Evolutionary conservation across 2,888 invertebrate species (phyloP), one percentile per base, ranked within the genome.

Genomic region (Trypoxylon attenuatum): DNA sequence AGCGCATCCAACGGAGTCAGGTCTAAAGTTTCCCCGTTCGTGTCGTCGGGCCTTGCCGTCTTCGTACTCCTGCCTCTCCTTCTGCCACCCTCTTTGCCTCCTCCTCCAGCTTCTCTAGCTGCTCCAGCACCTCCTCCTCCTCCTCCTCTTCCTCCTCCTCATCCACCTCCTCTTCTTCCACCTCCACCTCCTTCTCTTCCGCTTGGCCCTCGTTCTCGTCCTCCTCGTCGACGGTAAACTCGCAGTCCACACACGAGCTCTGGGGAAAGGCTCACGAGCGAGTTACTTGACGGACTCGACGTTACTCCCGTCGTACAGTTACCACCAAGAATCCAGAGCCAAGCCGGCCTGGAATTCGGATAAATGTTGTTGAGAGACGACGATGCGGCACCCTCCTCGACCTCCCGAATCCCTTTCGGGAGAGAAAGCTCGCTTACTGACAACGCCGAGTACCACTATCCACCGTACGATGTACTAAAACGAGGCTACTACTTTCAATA

Each of bases 201-300:
- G 4, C 33, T 13, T 55, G 19, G 42, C 18, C 55, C 15, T 42
- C 22, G 8, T 50, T 22, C 15, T 22, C 51, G 43, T 60, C 58
- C 59, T 67, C 76, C 39, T 45, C 68, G 76, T 72, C 71, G 76
- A 75, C 70, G 76, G 81, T 79, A 83, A 83, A 81, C 82, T 81
- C 71, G 73, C 73, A 79, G 82, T 82, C 80, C 82, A 80, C 79
- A 80, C 77, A 80, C 78, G 78, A 69, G 60, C 57, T 59, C 42
- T 42, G 29, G 33, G 52, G 52, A 23, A 6, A 46, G 43, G 52
- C 63, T 61, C 58, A 53, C 66, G 68, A 66, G 73, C 73, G 79
- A 81, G 79, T 80, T 81, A 79, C 82, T 84, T 82, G 82, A 82
- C 83, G 82, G 84, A 84, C 83, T 80, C 77, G 81, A 81, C 82